These are phyloP conservation scores for Prietella phreatophila DNA, from an alignment of 2,113 vertebrate species.

Conservation along the genomic window DNA sequence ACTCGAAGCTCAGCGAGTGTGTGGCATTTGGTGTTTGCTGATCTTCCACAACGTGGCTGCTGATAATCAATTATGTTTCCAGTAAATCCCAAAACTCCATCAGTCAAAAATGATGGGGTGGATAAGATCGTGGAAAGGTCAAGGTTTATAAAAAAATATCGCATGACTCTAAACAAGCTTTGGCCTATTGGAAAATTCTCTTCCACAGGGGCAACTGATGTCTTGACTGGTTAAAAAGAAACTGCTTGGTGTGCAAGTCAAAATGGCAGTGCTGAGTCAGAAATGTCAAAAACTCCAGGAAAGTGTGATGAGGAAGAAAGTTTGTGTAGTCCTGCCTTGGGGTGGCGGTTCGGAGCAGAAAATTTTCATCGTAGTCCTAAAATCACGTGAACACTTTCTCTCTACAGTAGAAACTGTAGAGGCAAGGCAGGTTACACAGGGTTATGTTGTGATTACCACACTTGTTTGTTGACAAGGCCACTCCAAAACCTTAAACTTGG, in stretches of 20 bases:
- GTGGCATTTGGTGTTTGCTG: not conserved
- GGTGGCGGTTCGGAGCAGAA: not conserved
- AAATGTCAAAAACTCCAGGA: not conserved
- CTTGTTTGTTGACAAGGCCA: not conserved
- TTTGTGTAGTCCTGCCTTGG: not conserved
- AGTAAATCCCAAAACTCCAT: not conserved
- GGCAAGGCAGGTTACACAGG: not conserved
- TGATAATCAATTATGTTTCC: not conserved
- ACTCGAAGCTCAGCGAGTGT: not conserved
- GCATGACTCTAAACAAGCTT: not conserved
- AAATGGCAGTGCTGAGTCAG: constrained; percentile 19
- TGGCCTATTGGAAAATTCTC: not conserved
- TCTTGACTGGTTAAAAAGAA: not conserved
- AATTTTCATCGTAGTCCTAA: not conserved
- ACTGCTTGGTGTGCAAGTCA: not conserved
- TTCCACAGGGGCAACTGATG: not conserved
- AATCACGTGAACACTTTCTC: not conserved
- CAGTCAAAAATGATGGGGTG: not conserved
- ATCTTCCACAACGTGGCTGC: not conserved
- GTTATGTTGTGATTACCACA: not conserved
- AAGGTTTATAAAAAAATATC: not conserved
- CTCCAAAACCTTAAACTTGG: not conserved
- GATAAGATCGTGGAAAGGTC: not conserved
- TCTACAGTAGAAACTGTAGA: not conserved
- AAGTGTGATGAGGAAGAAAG: not conserved